Base-by-base conservation (phyloP, 2,797 vertebrate species). In the Arctocebus calabarensis region DNA sequence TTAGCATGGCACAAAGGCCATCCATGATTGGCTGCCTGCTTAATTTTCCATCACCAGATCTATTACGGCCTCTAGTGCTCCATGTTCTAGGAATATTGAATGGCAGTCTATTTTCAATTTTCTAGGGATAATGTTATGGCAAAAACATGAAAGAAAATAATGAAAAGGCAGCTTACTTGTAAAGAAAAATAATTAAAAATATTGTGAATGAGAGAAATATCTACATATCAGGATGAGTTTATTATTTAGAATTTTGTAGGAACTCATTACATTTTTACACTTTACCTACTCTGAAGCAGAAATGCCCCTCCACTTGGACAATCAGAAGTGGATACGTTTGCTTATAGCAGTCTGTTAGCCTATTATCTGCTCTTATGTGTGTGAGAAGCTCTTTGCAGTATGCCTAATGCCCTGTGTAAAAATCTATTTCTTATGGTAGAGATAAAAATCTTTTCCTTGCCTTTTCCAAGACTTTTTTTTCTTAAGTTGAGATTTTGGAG, bases 141-240 rank as follows among this genome's bases (percentile, higher is more conserved):
- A 75, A 74, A 88, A 85, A 86, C 2, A 61, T 16, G 3, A 13
- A 79, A 73, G 12, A 73, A 71, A 75, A 88, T 64, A 71, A 66
- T 9, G 7, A 45, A 81, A 79, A 86, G 34, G 4, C 16, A 73
- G 13, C 7, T 59, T 90, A 78, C 43, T 77, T 71, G 45, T 73
- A 45, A 77, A 92, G 32, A 74, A 94, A 93, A 92, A 81, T 71
- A 83, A 59, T 29, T 70, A 91, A 82, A 90, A 64, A 3, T 83
- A 34, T 43, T 70, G 29, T 92, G 40, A 70, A 73, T 13, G 40
- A 29, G 13, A 92, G 34, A 88, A 45, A 48, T 64, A 55, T 4
- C 32, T 81, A 34, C 12, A 52, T 11, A 84, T 81, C 19, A 57
- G 25, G 57, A 19, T 0, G 8, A 87, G 11, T 27, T 4, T 73